Evolutionary conservation across 2,797 vertebrate genomes (phyloP).

Genomic region (Hemibagrus guttatus): DNA sequence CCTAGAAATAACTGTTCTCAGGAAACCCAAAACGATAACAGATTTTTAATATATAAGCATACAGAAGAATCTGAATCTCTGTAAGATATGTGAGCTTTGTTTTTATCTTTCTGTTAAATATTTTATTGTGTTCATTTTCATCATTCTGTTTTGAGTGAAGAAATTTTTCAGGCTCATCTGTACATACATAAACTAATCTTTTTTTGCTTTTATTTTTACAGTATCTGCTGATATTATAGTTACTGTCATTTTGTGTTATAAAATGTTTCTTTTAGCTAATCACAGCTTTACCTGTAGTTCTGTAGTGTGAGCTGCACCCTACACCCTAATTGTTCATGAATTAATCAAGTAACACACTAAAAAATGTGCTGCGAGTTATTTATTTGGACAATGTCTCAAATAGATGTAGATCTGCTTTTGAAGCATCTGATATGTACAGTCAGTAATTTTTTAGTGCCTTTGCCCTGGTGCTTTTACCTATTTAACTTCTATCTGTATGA

Average conservation of each 20-base stretch:
- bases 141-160: constrained; percentile 60
- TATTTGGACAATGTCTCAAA: background rate
- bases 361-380: constrained; percentile 1
- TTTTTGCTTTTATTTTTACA: constrained; percentile 38
- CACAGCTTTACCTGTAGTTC: constrained; percentile 5
- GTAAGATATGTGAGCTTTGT: constrained; percentile 18
- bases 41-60: constrained; percentile 37
- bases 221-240: constrained; percentile 22
- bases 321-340: no score
- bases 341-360: background rate
- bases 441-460: constrained; percentile 35
- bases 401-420: constrained; percentile 18
- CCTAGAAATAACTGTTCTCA: constrained; percentile 34
- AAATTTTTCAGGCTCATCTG: constrained; percentile 56
- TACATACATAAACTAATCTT: constrained; percentile 58
- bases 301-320: background rate
- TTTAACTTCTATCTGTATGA: background rate
- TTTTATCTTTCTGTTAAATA: constrained; percentile 23
- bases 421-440: constrained; percentile 43
- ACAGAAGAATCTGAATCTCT: constrained; percentile 13
- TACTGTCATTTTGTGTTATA: background rate
- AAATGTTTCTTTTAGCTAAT: background rate
- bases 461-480: constrained; percentile 56
- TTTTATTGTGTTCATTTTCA: constrained; percentile 52
- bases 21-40: constrained; percentile 28